Conservation (phyloP, 2,113 vertebrate species). For the Grammomys surdaster region DNA sequence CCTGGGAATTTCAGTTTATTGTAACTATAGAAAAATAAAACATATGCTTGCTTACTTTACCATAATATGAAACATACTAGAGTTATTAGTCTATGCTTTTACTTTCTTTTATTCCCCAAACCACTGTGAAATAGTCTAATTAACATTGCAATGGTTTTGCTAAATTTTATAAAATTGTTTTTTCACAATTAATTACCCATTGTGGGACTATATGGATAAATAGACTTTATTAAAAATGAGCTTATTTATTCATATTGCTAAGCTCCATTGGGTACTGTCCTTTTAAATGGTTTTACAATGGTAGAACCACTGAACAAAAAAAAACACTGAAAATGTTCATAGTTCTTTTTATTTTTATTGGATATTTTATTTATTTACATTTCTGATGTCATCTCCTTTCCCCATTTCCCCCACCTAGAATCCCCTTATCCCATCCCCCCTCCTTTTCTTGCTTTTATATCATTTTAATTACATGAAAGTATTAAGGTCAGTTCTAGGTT, state of each 20-base stretch:
- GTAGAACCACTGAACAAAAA: neutral
- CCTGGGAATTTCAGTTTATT: neutral
- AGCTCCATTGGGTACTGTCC: neutral
- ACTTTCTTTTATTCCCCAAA: neutral
- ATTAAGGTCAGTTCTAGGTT: too few species aligned
- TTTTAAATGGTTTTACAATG: neutral
- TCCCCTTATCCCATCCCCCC: too few species aligned
- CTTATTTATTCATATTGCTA: slow-evolving; percentile 5
- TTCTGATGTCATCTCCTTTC: too few species aligned
- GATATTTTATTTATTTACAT: too few species aligned
- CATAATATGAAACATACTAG: neutral
- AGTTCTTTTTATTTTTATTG: neutral
- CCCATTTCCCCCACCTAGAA: too few species aligned
- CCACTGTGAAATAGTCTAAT: neutral
- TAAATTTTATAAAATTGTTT: neutral
- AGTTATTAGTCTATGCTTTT: neutral
- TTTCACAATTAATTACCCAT: neutral
- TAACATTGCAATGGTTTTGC: neutral
- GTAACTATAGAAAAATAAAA: neutral
- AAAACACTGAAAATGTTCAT: neutral
- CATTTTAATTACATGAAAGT: too few species aligned
- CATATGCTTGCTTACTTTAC: neutral
- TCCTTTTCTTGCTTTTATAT: too few species aligned
- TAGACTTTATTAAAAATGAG: slow-evolving; percentile 24
- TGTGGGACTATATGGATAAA: neutral